Base-by-base conservation (phyloP, 1,140 invertebrate genomes). In the Drosophila neocordata region DNA sequence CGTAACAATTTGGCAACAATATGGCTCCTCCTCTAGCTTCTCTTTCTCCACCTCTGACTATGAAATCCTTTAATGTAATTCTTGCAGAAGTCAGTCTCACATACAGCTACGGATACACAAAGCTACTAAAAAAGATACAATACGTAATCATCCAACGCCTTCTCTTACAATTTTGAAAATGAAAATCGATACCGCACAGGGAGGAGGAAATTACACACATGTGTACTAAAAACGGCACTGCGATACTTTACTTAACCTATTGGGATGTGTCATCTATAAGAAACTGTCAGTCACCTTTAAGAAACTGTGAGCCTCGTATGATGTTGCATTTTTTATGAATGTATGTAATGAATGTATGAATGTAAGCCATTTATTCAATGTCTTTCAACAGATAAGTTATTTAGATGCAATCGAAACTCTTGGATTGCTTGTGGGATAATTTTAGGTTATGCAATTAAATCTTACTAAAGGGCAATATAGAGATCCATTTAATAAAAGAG, bases 1-100 rank as follows among this genome's bases (percentile, higher is more conserved):
- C 71, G 75, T 85, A 87, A 85, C 71, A 67, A 73, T 78, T 87
- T 88, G 79, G 60, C 78, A 87, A 64, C 62, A 76, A 71, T 74
- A 73, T 66, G 61, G 58, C 56, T 37, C 55, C 9, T 7, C n/a
- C 9, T 15, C 57, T 15, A 24, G 9, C 7, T 44, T 31, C 24
- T 31, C 20, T 38, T 27, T 20, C 52, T 34, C 4, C 4, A 24
- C 44, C 12, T 13, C 41, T 34, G 20, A 24, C 9, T 53, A 31
- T 1, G 7, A 31, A 31, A 27, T 65, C 15, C 35, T 41, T 66
- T 15, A 56, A 37, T 56, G 48, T 24, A n/a, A 64, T 15, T 57
- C 52, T 18, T 69, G 41, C 35, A 53, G 56, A 37, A 53, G 69
- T 62, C 73, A 57, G 22, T 51, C 15, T 44, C 48, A 58, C n/a